These are phyloP conservation scores for Heliconius sara DNA, from an alignment of 2,888 invertebrate genomes.

Conservation along the genomic window DNA sequence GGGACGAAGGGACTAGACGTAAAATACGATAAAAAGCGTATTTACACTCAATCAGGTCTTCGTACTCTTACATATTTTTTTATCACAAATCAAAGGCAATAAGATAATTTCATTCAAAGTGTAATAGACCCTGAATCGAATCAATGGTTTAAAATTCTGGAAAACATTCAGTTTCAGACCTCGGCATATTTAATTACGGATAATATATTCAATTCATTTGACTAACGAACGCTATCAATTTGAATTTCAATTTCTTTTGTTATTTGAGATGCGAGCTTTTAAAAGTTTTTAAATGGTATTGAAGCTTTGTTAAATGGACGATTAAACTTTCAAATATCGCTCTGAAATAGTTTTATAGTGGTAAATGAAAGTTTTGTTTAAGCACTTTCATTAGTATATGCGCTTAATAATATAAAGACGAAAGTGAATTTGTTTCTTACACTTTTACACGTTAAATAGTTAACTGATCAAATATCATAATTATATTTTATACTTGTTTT, in stretches of 20 bases:
- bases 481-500: no score
- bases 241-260: conserved; percentile 27
- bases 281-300: conserved; percentile 25
- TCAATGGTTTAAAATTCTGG: background rate
- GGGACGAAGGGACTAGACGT: no score
- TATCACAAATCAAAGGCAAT: background rate
- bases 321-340: background rate
- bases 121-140: conserved; percentile 14
- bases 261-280: conserved; percentile 25
- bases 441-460: background rate
- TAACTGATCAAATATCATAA: background rate
- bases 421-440: background rate
- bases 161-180: conserved; percentile 27
- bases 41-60: background rate
- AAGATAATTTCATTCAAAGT: conserved; percentile 16
- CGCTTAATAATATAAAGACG: no score
- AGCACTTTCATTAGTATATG: background rate
- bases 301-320: conserved; percentile 15
- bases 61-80: background rate
- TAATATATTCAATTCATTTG: conserved; percentile 37
- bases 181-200: conserved; percentile 33
- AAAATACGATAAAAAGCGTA: background rate
- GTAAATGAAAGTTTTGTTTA: background rate
- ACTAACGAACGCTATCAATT: conserved; percentile 31
- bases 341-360: background rate